Conservation (phyloP, 2,888 invertebrate species). For the Polydrusus tereticollis region DNA sequence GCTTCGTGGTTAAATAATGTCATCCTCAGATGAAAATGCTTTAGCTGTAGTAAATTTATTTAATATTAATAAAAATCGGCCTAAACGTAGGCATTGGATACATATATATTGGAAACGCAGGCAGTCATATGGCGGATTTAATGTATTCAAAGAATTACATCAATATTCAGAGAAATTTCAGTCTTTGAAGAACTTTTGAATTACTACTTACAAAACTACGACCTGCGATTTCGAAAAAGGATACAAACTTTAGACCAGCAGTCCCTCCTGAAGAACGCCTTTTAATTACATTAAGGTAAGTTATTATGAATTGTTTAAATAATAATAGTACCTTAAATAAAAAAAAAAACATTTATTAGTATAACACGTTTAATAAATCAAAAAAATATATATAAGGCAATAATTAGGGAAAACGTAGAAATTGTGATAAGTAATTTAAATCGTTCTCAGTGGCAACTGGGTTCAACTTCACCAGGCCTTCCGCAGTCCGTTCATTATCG, state of each 20-base stretch:
- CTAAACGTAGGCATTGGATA: no score
- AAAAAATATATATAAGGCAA: not conserved
- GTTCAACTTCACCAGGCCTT: not conserved
- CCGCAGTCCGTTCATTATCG: slow-evolving; percentile 4
- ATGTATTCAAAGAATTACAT: not conserved
- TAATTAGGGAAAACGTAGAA: not conserved
- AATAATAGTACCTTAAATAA: not conserved
- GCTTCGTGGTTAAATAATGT: not conserved
- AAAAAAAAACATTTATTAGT: not conserved
- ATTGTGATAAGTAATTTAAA: slow-evolving; percentile 4
- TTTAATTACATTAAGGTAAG: not conserved
- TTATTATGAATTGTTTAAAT: not conserved
- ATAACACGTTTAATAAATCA: not conserved
- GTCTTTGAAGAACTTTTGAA: not conserved
- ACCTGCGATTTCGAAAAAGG: not conserved
- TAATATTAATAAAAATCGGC: no score
- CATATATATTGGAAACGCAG: no score
- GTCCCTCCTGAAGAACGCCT: not conserved
- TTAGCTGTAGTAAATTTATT: no score
- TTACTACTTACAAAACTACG: not conserved
- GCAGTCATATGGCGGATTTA: no score
- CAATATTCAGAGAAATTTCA: not conserved
- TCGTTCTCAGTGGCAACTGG: not conserved
- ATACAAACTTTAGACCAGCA: not conserved
- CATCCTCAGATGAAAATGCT: not conserved